Percentiles rank a stretch among this genome's conserved stretches.
Evolutionary conservation across 1,140 invertebrate genomes (phyloP).

Genomic region (Lordiphosa stackelbergi): DNA sequence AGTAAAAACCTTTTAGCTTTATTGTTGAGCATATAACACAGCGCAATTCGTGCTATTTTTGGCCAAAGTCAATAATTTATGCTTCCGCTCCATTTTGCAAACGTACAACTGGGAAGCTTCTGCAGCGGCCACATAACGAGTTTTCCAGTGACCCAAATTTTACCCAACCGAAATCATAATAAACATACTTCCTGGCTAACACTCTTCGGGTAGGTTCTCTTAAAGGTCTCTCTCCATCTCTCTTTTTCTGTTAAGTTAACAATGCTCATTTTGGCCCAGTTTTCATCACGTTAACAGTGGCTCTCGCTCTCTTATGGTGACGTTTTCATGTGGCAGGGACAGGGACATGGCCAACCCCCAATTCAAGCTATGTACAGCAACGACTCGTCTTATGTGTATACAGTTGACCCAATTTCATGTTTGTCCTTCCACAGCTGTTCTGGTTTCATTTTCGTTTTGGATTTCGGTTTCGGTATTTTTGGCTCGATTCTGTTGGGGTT

Average conservation of each 20-base stretch:
- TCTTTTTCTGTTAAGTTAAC: background rate
- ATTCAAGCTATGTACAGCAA: constrained; percentile 8
- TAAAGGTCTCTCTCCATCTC: constrained; percentile 1
- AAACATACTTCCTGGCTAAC: constrained; percentile 42
- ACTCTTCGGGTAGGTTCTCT: constrained; percentile 19
- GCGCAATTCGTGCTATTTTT: constrained; percentile 52
- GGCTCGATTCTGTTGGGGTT: constrained; percentile 41
- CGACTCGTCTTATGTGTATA: constrained; percentile 36
- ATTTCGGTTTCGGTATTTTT: constrained; percentile 54
- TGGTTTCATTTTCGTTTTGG: constrained; percentile 51
- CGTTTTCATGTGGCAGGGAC: constrained; percentile 46
- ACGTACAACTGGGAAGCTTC: background rate
- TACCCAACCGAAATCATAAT: constrained; percentile 38
- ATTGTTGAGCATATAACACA: constrained; percentile 8
- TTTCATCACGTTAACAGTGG: constrained; percentile 47
- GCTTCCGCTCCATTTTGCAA: constrained; percentile 35
- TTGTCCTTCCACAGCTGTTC: constrained; percentile 72
- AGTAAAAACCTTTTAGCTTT: constrained; percentile 25
- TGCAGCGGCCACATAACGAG: constrained; percentile 23
- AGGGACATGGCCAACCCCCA: constrained; percentile 49
- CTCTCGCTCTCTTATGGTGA: constrained; percentile 24
- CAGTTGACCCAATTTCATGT: constrained; percentile 66
- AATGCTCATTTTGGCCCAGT: constrained; percentile 48
- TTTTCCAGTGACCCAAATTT: constrained; percentile 62
- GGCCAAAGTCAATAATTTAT: constrained; percentile 64